Conservation (phyloP, 1,140 invertebrate species). For the Parapsyche elsis region DNA sequence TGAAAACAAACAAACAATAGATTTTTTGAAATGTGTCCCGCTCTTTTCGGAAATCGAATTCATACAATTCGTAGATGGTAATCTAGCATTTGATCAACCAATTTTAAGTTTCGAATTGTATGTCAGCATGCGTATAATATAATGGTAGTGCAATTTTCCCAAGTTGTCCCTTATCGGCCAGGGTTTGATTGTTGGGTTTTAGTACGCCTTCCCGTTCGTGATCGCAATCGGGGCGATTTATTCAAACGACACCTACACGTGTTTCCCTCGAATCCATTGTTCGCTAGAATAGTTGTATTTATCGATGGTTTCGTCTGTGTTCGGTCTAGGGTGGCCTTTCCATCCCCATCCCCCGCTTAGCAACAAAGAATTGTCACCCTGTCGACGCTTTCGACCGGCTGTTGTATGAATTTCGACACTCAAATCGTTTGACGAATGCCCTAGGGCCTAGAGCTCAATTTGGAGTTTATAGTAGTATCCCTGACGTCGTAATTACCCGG, state of each 20-base stretch:
- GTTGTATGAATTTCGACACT: neutral
- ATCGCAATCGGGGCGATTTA: constrained; percentile 25
- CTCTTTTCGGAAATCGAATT: no score
- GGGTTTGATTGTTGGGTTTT: constrained; percentile 8
- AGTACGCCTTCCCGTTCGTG: neutral
- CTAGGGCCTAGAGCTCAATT: constrained; percentile 2
- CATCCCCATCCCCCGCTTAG: neutral
- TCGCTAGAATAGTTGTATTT: neutral
- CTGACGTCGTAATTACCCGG: constrained; percentile 13
- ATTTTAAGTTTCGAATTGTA: no score
- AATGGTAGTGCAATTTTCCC: neutral
- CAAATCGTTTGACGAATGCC: neutral
- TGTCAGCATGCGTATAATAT: no score
- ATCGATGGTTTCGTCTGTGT: neutral
- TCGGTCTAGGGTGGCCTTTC: neutral
- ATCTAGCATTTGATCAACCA: no score
- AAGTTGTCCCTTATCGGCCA: neutral
- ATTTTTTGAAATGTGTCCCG: no score
- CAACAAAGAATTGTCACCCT: constrained; percentile 14
- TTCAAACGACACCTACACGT: constrained; percentile 26
- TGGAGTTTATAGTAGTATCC: neutral
- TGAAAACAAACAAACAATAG: neutral
- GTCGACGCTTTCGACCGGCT: constrained; percentile 2
- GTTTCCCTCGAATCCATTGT: neutral
- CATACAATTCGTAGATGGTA: no score